Base-by-base conservation (phyloP, 2,797 vertebrate genomes). In the Allobates femoralis region DNA sequence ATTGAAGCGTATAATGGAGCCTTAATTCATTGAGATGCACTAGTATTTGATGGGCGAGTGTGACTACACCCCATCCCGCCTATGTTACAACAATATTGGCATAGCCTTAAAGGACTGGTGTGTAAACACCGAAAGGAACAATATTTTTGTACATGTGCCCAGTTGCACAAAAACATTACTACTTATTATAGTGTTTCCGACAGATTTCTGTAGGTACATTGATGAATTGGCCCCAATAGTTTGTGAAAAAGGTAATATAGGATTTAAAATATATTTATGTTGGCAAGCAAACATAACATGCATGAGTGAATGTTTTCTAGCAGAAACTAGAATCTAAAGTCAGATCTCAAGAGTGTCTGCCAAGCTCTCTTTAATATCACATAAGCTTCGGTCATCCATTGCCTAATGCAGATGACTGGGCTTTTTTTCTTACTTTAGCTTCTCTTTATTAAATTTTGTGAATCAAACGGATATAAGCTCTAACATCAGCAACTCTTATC, bases 381-480 rank as follows among this genome's bases (percentile, higher is more conserved):
- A 21, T 89, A 89, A 90, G 79, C 83, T 71, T 41, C 91, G 91
- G 91, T 86, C 84, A 69, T 90, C 91, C 87, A 71, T 87, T 91
- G 91, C 91, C 83, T 85, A 90, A 87, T 81, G 53, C 83, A 88
- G 73, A 67, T 23, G 6, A 79, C 78, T 90, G 81, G 88, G 92
- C 89, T 41, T 62, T 26, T 28, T 34, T 67, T 7, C n/a, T 73
- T 91, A 91, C 90, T 93, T 91, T 90, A 87, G 93, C 93, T 92
- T 91, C 83, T 90, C 90, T 90, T 94, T 94, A 94, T 94, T 94
- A 92, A 79, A 90, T 93, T 92, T 92, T 90, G 85, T 79, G 90
- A 92, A 91, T 92, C 89, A 91, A 92, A 92, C 87, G 89, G 88
- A 94, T 92, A 95, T 94, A 94, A 95, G 90, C 88, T 83, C 82